These are phyloP conservation scores for Columba livia DNA, from an alignment of 2,113 vertebrate genomes.

Conservation along the genomic window DNA sequence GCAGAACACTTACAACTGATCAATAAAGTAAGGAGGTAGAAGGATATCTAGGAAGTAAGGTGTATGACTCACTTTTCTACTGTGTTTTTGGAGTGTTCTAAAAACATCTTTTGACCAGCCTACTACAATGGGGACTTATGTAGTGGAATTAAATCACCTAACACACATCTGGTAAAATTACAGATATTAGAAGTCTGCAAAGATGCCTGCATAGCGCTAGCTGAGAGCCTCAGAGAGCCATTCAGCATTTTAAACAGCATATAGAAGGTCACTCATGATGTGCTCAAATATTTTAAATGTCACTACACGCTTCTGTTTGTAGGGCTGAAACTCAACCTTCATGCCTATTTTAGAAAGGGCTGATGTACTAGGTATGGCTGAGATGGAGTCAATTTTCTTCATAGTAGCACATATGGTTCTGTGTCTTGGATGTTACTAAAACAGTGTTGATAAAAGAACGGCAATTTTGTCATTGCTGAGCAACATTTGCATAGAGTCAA, in stretches of 20 bases:
- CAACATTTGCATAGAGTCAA: neutral
- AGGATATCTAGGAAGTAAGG: neutral
- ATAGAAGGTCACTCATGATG: neutral
- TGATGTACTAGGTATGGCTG: neutral
- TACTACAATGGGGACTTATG: neutral
- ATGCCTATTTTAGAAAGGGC: neutral
- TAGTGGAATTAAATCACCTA: neutral
- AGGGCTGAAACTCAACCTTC: neutral
- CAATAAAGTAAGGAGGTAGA: neutral
- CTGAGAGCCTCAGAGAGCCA: neutral
- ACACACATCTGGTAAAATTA: neutral
- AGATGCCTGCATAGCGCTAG: neutral
- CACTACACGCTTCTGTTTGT: neutral
- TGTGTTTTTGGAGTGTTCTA: neutral
- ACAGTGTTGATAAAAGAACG: neutral
- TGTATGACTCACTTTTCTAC: neutral
- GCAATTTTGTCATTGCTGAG: neutral
- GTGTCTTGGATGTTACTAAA: neutral
- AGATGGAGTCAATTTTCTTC: neutral
- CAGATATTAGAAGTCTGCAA: neutral
- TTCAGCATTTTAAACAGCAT: neutral
- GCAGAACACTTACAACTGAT: fast-evolving
- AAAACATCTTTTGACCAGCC: neutral
- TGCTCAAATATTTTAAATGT: neutral
- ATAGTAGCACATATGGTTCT: fast-evolving